Evolutionary conservation across 2,113 vertebrate species (phyloP).

Genomic region (Xyrauchen texanus): DNA sequence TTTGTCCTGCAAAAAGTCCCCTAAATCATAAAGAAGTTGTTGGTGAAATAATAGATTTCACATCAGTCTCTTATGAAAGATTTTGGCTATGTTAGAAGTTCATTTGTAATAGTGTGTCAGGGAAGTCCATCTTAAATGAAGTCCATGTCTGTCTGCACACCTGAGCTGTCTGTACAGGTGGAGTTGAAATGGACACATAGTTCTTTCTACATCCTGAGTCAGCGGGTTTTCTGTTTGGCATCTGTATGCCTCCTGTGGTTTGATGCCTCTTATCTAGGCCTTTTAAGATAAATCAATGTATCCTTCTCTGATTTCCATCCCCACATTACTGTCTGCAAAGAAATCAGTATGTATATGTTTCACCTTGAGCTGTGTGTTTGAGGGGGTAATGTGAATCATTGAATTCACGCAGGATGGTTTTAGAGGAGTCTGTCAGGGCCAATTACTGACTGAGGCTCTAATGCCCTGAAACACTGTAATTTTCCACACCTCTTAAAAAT

Average conservation of each 20-base stretch:
- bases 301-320: slow-evolving; percentile 17
- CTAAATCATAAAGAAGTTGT: too few species aligned
- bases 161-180: slow-evolving; percentile 13
- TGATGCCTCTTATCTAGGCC: slow-evolving; percentile 23
- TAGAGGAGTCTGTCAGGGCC: slow-evolving; percentile 29
- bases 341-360: slow-evolving; percentile 19
- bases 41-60: too few species aligned
- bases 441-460: slow-evolving; percentile 42
- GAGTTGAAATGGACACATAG: neutral
- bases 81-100: neutral
- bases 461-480: slow-evolving; percentile 47
- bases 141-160: slow-evolving; percentile 28
- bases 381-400: slow-evolving; percentile 15
- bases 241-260: slow-evolving; percentile 35
- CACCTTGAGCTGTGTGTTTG: neutral
- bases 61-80: too few species aligned
- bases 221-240: slow-evolving; percentile 18
- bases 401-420: slow-evolving; percentile 36
- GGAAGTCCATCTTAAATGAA: neutral
- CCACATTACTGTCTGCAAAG: slow-evolving; percentile 5
- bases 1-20: too few species aligned
- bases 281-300: neutral
- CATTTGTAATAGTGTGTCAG: neutral
- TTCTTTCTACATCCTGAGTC: slow-evolving; percentile 4
- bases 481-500: slow-evolving; percentile 35